Evolutionary conservation across 2,888 invertebrate species (phyloP).

Genomic region (Elmis aenea): DNA sequence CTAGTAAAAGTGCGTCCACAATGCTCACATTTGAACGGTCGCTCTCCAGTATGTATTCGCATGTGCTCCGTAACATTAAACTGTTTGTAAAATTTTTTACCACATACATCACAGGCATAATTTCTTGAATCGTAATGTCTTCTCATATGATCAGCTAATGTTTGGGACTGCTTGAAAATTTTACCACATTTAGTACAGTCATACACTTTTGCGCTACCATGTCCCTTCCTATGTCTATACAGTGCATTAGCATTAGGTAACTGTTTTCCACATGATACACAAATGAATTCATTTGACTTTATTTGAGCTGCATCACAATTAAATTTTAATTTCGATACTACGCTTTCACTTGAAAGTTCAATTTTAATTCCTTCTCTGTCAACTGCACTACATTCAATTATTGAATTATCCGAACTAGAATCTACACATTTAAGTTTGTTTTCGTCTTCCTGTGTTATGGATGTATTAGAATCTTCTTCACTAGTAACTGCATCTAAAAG

Average conservation of each 20-base stretch:
- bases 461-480: slow-evolving; percentile 1
- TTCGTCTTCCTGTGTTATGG: not conserved
- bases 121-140: slow-evolving; percentile 18
- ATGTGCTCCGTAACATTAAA: slow-evolving; percentile 25
- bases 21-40: slow-evolving; percentile 28
- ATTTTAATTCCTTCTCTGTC: too few species aligned
- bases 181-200: slow-evolving; percentile 21
- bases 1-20: slow-evolving; percentile 20
- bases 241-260: slow-evolving; percentile 8
- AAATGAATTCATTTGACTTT: slow-evolving; percentile 8
- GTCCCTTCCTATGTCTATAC: slow-evolving; percentile 8
- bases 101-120: slow-evolving; percentile 17
- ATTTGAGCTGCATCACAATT: too few species aligned
- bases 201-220: slow-evolving; percentile 7
- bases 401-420: not conserved
- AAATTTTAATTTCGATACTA: slow-evolving; percentile 2
- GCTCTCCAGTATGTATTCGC: too few species aligned
- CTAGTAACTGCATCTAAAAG: not conserved
- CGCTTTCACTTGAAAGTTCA: too few species aligned
- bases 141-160: slow-evolving; percentile 18
- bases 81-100: slow-evolving; percentile 20
- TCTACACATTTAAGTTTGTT: slow-evolving; percentile 1
- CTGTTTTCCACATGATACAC: slow-evolving; percentile 8
- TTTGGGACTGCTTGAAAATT: slow-evolving; percentile 17
- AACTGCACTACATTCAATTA: too few species aligned